Evolutionary conservation across 2,797 vertebrate genomes (phyloP), one percentile per base, ranked within the genome.

Genomic region (Hippocampus kuda): DNA sequence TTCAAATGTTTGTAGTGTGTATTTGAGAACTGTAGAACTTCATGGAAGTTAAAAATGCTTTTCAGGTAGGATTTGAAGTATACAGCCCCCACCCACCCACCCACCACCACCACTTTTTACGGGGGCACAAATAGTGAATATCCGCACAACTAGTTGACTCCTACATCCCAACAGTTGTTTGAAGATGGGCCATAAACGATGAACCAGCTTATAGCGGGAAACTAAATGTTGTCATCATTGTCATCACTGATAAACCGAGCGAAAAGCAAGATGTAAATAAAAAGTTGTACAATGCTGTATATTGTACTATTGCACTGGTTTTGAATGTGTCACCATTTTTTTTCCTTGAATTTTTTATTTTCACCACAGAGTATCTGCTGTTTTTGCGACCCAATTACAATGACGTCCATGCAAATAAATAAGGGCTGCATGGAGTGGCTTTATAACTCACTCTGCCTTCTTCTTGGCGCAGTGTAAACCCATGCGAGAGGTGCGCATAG

Each of bases 401-500:
- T 56, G n/a, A 56, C 24, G 24, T 56, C 1, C 24, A 56, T 24
- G 53, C 53, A 56, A 56, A 5, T 24, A 12, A 56, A 56, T 7
- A 38, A 22, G 49, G 5, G 49, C 7, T 20, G 20, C 49, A 22
- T n/a, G 5, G 20, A 12, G 53, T 27, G 11, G 9, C 7, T 65
- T 48, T 2, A 63, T 78, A 64, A 76, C 48, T 60, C 61, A 59
- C 24, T 27, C 3, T 26, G 27, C 49, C 24, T 69, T 41, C 59
- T 68, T 68, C 24, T 65, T 69, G 67, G 27, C 72, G 18, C 81
- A 92, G 96, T 92, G 88, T 83, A 96, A 97, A 84, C 79, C 80
- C 75, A 89, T 92, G 73, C 89, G 92, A 67, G 93, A 93, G 68
- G 91, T 84, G 65, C 83, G 88, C 70, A 89, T 88, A 72, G 82